Conservation (phyloP, 2,113 vertebrate genomes). For the Sminthopsis crassicaudata region DNA sequence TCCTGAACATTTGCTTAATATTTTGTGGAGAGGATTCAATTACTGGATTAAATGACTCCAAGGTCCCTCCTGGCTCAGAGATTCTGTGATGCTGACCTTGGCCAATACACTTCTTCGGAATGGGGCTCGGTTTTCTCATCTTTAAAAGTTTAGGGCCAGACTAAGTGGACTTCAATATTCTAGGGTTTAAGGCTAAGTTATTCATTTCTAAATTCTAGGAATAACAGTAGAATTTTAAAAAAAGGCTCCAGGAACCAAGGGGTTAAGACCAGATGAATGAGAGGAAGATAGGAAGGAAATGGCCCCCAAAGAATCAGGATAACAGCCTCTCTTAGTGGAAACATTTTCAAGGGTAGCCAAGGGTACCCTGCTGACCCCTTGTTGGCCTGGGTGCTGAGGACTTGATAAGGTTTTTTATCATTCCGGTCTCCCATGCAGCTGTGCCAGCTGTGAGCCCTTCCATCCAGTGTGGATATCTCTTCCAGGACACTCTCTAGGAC, state of each 20-base stretch:
- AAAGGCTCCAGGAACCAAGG: not conserved
- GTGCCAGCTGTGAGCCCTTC: not conserved
- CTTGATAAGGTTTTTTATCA: slow-evolving; percentile 5
- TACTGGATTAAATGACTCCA: not conserved
- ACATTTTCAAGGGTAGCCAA: not conserved
- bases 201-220: not conserved
- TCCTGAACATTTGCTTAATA: not conserved
- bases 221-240: not conserved
- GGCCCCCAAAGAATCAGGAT: not conserved
- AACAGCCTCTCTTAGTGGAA: not conserved
- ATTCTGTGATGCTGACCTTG: not conserved
- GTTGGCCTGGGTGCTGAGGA: not conserved
- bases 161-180: no score
- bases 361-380: not conserved
- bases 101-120: slow-evolving; percentile 14
- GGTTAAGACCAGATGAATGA: not conserved
- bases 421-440: not conserved
- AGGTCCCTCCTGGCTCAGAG: not conserved
- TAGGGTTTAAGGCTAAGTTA: not conserved
- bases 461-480: not conserved
- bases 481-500: not conserved
- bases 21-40: not conserved
- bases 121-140: slow-evolving; percentile 12
- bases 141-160: not conserved
- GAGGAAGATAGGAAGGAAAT: not conserved